Conservation (phyloP, 2,888 invertebrate species). For the Serrognathus titanus region DNA sequence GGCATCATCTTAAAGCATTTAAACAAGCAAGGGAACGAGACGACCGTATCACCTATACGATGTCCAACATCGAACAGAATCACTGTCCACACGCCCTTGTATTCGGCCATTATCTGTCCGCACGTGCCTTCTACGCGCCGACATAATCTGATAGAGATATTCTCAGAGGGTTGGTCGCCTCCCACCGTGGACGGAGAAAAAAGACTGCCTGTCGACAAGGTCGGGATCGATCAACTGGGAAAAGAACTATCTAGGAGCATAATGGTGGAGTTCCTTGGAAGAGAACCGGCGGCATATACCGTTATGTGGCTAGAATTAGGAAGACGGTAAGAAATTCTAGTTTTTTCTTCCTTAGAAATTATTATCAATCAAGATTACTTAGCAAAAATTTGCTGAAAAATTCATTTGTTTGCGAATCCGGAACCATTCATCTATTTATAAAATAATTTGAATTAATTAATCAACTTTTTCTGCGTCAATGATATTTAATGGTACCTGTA, state of each 20-base stretch:
- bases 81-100: slow-evolving; percentile 67
- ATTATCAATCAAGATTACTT: too few relatives aligned
- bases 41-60: slow-evolving; percentile 50
- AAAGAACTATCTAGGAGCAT: slow-evolving; percentile 65
- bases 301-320: slow-evolving; percentile 83
- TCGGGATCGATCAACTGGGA: slow-evolving; percentile 58
- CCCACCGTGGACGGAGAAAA: slow-evolving; percentile 42
- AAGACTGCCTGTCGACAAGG: slow-evolving; percentile 49
- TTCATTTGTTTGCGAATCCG: too few relatives aligned
- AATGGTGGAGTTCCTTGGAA: slow-evolving; percentile 75
- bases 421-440: too few relatives aligned
- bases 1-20: slow-evolving; percentile 54
- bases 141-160: slow-evolving; percentile 71
- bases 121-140: slow-evolving; percentile 52
- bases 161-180: slow-evolving; percentile 76
- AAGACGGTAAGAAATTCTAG: slow-evolving; percentile 51
- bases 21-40: slow-evolving; percentile 56
- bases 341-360: too few relatives aligned
- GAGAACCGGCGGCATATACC: slow-evolving; percentile 70
- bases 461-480: too few relatives aligned
- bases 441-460: too few relatives aligned
- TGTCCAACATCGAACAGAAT: slow-evolving; percentile 78
- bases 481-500: too few relatives aligned
- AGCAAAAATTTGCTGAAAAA: too few relatives aligned
- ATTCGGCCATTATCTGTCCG: slow-evolving; percentile 60